A percentile compares a stretch with the other conserved stretches of the same genome.
phyloP scores from a whole-genome alignment of 2,797 vertebrate genomes.

The Nasua narica region DNA sequence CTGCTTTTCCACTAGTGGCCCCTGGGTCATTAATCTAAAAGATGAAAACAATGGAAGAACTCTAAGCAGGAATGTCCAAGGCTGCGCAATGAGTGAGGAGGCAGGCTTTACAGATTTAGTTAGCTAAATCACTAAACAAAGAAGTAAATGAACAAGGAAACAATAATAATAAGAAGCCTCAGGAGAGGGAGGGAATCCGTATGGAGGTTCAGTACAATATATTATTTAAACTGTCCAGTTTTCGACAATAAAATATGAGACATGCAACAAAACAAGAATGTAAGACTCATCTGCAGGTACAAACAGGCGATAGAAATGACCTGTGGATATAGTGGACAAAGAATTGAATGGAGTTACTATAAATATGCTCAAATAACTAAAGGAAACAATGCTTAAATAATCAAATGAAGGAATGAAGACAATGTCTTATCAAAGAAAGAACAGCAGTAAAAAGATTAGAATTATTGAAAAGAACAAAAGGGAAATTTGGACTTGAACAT shows the following conservation, averaged over 20 bases:
- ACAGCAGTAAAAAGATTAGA: neutral
- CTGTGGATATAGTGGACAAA: neutral
- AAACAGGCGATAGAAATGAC: neutral
- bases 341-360: neutral
- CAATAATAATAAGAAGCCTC: neutral
- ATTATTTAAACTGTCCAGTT: neutral
- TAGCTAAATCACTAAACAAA: neutral
- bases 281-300: neutral
- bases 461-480: neutral
- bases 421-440: neutral
- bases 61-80: neutral
- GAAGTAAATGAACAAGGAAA: neutral
- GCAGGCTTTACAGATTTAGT: neutral
- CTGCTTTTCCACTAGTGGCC: no score
- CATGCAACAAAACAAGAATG: neutral
- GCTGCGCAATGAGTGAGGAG: neutral
- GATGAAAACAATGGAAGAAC: neutral
- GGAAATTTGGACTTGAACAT: neutral
- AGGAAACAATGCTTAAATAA: neutral
- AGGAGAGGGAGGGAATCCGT: neutral
- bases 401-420: neutral
- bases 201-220: neutral
- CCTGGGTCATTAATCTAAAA: neutral
- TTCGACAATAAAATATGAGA: neutral
- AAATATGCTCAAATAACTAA: neutral